Conservation (phyloP, 2,113 vertebrate species). For the Calypte anna region DNA sequence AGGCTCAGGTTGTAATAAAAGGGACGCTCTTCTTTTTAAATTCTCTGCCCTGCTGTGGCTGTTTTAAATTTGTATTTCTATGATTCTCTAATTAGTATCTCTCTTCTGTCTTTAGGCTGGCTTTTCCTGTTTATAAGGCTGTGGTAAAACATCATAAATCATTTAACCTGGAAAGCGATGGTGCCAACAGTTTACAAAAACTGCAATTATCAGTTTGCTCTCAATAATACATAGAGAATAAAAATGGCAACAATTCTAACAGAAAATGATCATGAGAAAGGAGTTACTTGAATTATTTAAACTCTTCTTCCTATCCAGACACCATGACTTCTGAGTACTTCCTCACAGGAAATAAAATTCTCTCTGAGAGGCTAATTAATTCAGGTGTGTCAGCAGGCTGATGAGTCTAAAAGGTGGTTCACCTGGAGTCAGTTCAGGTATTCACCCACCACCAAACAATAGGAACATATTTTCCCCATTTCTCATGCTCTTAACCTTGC, state of each 20-base stretch:
- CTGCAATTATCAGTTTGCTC: not conserved
- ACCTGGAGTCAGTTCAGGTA: not conserved
- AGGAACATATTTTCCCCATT: not conserved
- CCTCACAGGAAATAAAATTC: not conserved
- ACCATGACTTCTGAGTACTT: not conserved
- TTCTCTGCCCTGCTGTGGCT: constrained; percentile 17
- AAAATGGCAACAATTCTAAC: not conserved
- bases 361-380: not conserved
- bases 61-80: constrained; percentile 62
- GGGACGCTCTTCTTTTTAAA: constrained; percentile 48
- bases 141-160: constrained; percentile 13
- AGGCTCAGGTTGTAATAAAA: constrained; percentile 51
- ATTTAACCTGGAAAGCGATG: constrained; percentile 29
- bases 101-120: constrained; percentile 53
- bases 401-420: not conserved
- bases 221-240: not conserved
- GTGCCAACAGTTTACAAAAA: not conserved
- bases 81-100: constrained; percentile 58
- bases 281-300: not conserved
- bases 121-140: constrained; percentile 58
- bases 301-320: not conserved
- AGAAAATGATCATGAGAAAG: not conserved
- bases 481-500: not conserved
- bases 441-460: constrained; percentile 6
- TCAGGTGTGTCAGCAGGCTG: constrained; percentile 27